Evolutionary conservation across 2,888 invertebrate genomes (phyloP).

Genomic region (Melikaiella ostensackeni): DNA sequence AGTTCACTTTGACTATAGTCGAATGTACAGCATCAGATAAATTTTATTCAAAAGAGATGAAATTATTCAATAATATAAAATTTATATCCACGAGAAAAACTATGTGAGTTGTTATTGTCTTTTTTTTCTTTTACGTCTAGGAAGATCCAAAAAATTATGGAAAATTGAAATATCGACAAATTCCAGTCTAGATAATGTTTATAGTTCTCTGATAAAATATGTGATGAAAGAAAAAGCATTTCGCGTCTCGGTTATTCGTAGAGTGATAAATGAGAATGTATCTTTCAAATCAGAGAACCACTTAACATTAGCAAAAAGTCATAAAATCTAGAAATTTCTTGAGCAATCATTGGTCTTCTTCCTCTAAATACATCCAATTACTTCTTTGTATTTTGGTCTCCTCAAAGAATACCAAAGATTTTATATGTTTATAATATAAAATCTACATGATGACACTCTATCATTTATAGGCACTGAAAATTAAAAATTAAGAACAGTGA

Average conservation of each 20-base stretch:
- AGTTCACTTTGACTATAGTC: too few species aligned
- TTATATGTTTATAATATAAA: background rate
- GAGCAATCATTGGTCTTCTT: background rate
- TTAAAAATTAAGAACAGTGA: background rate
- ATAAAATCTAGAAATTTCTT: constrained; percentile 1
- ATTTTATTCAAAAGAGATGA: too few species aligned
- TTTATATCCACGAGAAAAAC: too few species aligned
- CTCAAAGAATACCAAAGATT: background rate
- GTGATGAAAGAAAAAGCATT: background rate
- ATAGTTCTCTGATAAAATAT: too few species aligned
- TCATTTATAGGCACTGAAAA: background rate
- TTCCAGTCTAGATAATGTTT: too few species aligned
- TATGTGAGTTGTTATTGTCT: too few species aligned
- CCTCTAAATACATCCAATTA: background rate
- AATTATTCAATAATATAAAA: too few species aligned
- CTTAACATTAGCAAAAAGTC: background rate
- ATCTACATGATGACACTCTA: background rate
- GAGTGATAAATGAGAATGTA: background rate
- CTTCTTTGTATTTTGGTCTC: background rate
- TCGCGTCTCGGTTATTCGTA: background rate
- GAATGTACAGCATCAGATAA: too few species aligned
- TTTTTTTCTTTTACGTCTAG: too few species aligned
- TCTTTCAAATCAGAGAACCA: background rate
- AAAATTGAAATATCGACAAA: too few species aligned
- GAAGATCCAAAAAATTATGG: too few species aligned